Base-by-base conservation (phyloP, 2,113 vertebrate genomes). In the Oplegnathus fasciatus region DNA sequence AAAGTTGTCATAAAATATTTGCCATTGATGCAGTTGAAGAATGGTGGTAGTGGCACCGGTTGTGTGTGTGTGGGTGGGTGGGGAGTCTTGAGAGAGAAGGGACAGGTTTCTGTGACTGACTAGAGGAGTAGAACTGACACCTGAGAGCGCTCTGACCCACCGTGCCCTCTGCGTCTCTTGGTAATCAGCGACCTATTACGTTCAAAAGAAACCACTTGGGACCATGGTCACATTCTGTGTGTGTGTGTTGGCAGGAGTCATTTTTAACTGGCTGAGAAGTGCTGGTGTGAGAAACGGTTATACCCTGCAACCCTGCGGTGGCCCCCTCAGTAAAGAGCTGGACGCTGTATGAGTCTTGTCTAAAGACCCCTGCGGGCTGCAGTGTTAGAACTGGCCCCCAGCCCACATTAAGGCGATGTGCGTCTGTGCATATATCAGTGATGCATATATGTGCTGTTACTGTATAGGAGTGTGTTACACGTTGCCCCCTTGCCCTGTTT, bases 241-340 rank as follows among this genome's bases (percentile, higher is more conserved):
- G 50, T 60, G 62, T 68, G 48, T 86, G 85, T 78, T 78, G 71
- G 80, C 75, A 64, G 83, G 79, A 72, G 82, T 86, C 72, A 74
- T 85, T 87, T 90, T 90, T 83, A 90, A 90, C 86, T 80, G 65
- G 13, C 74, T 65, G 77, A 57, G 87, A 85, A 70, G 55, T 24
- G 52, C 84, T 73, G 90, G 85, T 83, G 88, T 89, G 82, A 91
- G 90, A 82, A 86, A 89, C 66, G 15, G 34, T 82, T 84, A 87
- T 84, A 90, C 84, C 80, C 28, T 28, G 20, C 72, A 58, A 78
- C 61, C 72, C 75, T 42, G 52, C 22, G 5, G 74, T 73, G 81
- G 81, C 62, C 84, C 71, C n/a, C 86, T 80, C 57, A 10, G 58
- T 64, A 64, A 77, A 72, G 57, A 67, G 30, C 72, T 37, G 71